Conservation (phyloP, 2,888 invertebrate genomes). For the Disparrhopalites patrizii region DNA sequence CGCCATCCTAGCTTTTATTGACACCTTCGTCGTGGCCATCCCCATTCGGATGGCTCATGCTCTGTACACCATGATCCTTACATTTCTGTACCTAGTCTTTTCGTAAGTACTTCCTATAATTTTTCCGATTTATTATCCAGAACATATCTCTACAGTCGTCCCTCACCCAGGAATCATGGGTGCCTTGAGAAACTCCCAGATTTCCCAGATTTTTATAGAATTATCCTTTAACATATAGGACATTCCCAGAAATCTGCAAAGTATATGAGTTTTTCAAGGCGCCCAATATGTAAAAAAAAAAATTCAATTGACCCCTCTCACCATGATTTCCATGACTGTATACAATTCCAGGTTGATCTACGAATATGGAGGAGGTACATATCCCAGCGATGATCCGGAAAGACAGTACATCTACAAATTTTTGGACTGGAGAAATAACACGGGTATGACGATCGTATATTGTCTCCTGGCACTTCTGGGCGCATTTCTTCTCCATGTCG, state of each 20-base stretch:
- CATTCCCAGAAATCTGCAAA: too few species aligned
- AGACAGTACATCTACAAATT: slow-evolving; percentile 23
- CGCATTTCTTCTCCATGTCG: slow-evolving; percentile 7
- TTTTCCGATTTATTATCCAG: too few species aligned
- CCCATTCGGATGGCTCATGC: slow-evolving; percentile 19
- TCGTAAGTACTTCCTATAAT: slow-evolving; percentile 11
- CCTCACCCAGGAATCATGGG: too few species aligned
- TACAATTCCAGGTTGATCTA: slow-evolving; percentile 14
- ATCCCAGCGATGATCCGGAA: neutral
- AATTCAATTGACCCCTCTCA: too few species aligned
- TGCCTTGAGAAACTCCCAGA: too few species aligned
- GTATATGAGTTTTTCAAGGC: too few species aligned
- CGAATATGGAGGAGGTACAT: slow-evolving; percentile 13
- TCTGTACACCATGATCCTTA: slow-evolving; percentile 10
- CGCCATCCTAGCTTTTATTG: slow-evolving; percentile 19
- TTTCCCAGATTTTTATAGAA: too few species aligned
- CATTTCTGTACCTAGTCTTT: slow-evolving; percentile 9
- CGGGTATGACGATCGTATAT: neutral
- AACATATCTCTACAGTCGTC: too few species aligned
- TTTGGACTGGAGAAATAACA: slow-evolving; percentile 21
- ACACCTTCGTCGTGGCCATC: slow-evolving; percentile 22
- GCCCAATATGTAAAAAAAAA: too few species aligned
- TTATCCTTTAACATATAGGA: too few species aligned
- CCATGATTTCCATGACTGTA: too few species aligned
- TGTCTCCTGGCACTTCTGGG: slow-evolving; percentile 7